Evolutionary conservation across 2,113 vertebrate species (phyloP), one percentile per base, ranked within the genome.

Genomic region (Misgurnus anguillicaudatus): DNA sequence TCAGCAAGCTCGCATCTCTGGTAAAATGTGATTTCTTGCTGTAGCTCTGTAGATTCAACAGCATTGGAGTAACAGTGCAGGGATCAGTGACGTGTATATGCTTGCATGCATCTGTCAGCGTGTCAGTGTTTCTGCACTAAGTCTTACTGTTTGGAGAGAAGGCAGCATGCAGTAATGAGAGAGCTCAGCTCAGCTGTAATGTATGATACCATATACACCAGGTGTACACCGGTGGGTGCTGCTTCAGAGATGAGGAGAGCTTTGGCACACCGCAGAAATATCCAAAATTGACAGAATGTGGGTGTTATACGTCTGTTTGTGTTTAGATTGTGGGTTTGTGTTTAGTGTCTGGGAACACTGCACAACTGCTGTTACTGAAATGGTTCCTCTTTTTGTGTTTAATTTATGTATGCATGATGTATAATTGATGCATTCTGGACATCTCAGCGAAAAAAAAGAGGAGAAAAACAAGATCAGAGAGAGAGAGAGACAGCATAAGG

Each of bases 161-260:
- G 3, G 19, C 36, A 14, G 45, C 45, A 64, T 61, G 31, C 10
- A 19, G 24, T 53, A 69, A 53, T 14, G 51, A 65, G 55, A 60
- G 10, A 42, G 41, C 58, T 58, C 21, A 6, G 57, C 85, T 83
- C 75, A 80, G 81, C 84, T 79, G 21, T 77, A 79, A 80, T 76
- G 57, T 39, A 74, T 81, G 80, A 85, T 69, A 65, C 80, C 78
- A 45, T 85, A 86, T 80, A 74, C 70, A 78, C 82, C 57, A 85
- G 64, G 8, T 75, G 36, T 4, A 13, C 63, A 13, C 42, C 24
- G 24, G 19, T 5, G 57, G 53, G 61, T 70, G 36, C 14, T 73
- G 21, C 81, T 79, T 86, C 84, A 86, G 68, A 60, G 85, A 77
- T 79, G 60, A 75, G 19, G 60, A 76, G 63, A 64, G 82, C 57